phyloP scores from a whole-genome alignment of 1,140 invertebrate species.

The Bombus confusus region DNA sequence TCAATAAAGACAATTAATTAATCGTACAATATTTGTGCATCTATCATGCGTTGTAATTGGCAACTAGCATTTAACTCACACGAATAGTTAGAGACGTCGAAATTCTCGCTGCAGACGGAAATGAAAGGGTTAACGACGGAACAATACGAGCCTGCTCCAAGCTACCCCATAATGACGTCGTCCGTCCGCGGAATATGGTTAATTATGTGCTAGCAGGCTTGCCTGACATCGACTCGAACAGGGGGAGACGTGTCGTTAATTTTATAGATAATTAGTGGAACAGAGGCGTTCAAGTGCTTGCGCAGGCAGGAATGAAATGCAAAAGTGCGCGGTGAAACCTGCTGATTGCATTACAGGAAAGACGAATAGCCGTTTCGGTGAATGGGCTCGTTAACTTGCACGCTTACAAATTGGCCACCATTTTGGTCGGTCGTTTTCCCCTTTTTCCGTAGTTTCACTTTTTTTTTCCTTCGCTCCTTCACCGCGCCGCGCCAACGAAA shows the following conservation, averaged over 20 bases:
- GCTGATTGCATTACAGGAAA: slow-evolving; percentile 55
- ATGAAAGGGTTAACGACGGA: slow-evolving; percentile 51
- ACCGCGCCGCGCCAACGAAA: not conserved
- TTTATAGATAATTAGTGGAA: slow-evolving; percentile 54
- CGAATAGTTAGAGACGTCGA: slow-evolving; percentile 32
- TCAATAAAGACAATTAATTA: not conserved
- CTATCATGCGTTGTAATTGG: slow-evolving; percentile 24
- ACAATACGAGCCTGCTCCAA: slow-evolving; percentile 42
- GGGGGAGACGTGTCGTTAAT: slow-evolving; percentile 40
- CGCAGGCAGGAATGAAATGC: slow-evolving; percentile 39
- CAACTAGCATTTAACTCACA: not conserved
- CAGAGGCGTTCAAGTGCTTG: slow-evolving; percentile 1
- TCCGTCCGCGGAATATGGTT: slow-evolving; percentile 40
- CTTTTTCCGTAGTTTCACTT: not conserved
- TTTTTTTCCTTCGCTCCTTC: no score
- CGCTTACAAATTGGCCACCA: slow-evolving; percentile 57
- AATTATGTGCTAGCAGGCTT: slow-evolving; percentile 37
- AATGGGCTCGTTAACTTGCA: slow-evolving; percentile 58
- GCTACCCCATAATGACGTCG: slow-evolving; percentile 38
- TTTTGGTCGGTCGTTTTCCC: slow-evolving; percentile 31
- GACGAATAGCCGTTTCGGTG: slow-evolving; percentile 54
- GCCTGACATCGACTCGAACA: slow-evolving; percentile 35
- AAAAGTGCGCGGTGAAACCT: slow-evolving; percentile 49
- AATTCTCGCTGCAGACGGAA: slow-evolving; percentile 36
- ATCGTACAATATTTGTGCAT: not conserved